Base-by-base conservation (phyloP, 2,888 invertebrate species). In the Physocephala rufipes region DNA sequence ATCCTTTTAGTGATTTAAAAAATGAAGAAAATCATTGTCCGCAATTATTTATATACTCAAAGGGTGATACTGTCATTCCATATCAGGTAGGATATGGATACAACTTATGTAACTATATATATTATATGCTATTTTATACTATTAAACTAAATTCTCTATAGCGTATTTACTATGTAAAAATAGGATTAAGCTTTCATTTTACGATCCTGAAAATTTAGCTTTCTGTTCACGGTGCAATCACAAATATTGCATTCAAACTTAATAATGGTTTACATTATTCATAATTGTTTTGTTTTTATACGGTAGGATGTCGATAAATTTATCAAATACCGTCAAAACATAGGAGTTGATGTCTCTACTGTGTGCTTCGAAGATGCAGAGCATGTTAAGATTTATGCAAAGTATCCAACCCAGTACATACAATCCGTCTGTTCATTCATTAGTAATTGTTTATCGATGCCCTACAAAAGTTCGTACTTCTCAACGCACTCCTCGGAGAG, bases 31-130 rank as follows among this genome's bases (percentile, higher is more conserved):
- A 89, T 76, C 85, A 86, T 63, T 91, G 90, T 87, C 92, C 92
- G 0, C 92, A 93, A 82, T 85, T 92, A 75, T 93, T 91, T 83
- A 88, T 94, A 59, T 93, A 91, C 80, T 93, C 93, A 0, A 90
- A 90, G 78, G 88, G 88, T 2, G 93, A 93, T 82, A 87, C 89
- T 70, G 87, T 93, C 53, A 91, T 93, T 78, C 88, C 89, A 1
- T 88, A 89, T 75, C 83, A 87, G 78, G 90, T 90, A 81, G 86
- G 19, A 21, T 24, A 45, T 45, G 45, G 45, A 15, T 45, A 12
- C 9, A 45, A 58, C n/a, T 26, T 24, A 49, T 21, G 19, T 63
- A 19, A 43, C 21, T 1, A 19, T 61, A 61, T 61, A 58, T n/a
- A 58, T 5, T 58, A 3, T 58, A 19, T 24, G 2, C n/a, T 58